Base-by-base conservation (phyloP, 2,113 vertebrate genomes). In the Corythaixoides concolor region DNA sequence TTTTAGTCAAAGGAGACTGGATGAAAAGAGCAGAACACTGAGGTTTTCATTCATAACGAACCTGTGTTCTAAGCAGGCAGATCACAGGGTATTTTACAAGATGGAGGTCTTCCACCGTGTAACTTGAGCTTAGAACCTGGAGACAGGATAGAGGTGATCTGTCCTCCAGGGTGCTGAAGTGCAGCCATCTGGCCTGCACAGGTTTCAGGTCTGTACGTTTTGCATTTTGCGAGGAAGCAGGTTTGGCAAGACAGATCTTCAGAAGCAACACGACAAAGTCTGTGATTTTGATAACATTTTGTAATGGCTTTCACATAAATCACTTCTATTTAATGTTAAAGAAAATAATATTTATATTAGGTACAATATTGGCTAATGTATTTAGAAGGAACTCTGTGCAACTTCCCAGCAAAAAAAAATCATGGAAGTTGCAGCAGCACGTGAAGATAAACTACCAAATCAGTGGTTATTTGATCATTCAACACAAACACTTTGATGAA, bases 391-490 rank as follows among this genome's bases (percentile, higher is more conserved):
- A 92, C 89, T 66, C 98, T 98, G 95, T 67, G 66, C 87, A 47
- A 97, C 90, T 21, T 98, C 98, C 4, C 97, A 85, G 68, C 96
- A 98, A 90, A 98, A 77, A 32, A 77, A 98, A 95, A 98, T 98
- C 52, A 97, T 97, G 68, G 98, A 98, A 91, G 97, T 97, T 9
- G 97, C 98, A 22, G 86, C 89, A 73, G 96, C 96, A 5, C 97
- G 96, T 64, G 98, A 98, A 80, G 98, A 98, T 93, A 98, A 98
- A 92, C 96, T 98, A 15, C 45, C 97, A 85, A 98, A 98, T 87
- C 97, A 98, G 86, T 98, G 98, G 97, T 96, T 99, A 52, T 98
- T 99, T 97, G 98, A 98, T 64, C 98, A 97, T 79, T 98, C 97
- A 49, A 98, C 97, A 27, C 97, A 98, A 98, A 97, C 98, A 95